Evolutionary conservation across 2,888 invertebrate species (phyloP), one percentile per base, ranked within the genome.

Genomic region (Drosophila paucipuncta): DNA sequence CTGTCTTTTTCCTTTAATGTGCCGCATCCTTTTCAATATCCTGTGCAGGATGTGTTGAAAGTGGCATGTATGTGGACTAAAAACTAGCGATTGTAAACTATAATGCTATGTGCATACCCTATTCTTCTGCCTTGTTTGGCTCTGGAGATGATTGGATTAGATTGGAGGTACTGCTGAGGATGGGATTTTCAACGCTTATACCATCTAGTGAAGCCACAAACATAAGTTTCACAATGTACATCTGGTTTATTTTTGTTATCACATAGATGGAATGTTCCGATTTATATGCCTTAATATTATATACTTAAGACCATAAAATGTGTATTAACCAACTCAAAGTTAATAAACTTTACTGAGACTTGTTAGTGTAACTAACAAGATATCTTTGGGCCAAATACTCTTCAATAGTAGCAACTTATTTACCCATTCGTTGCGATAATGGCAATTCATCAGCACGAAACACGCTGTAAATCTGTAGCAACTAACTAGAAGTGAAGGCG

Each of bases 361-460:
- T 4, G 22, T 43, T 43, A 22, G 22, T 22, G 35, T 6, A 43
- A 0, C 25, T 22, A 25, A 47, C 47, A n/a, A 66, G 61, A 62
- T 49, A 37, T 57, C 39, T 47, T 9, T 11, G n/a, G 49, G 50
- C 28, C 41, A 47, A 49, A 13, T 53, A 60, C 33, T 16, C 13
- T 33, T 18, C 5, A 16, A 10, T 9, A 13, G 28, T 13, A 30
- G 30, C 41, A 18, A 39, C 33, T 58, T 60, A 50, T 47, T 43
- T 30, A 31, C 25, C 53, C 25, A 18, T 11, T 53, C 41, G 25
- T 54, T 41, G 43, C 57, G 57, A 60, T 76, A 85, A 78, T 77
- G 61, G 68, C 69, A 76, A 47, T 80, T 86, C 82, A 85, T 82
- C 80, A 76, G 81, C 59, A 68, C 53, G 68, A 69, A 77, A 79